Percentiles rank a stretch among this genome's conserved stretches.
Conservation (phyloP, 1,140 invertebrate species). For the Hylaeus volcanicus region DNA sequence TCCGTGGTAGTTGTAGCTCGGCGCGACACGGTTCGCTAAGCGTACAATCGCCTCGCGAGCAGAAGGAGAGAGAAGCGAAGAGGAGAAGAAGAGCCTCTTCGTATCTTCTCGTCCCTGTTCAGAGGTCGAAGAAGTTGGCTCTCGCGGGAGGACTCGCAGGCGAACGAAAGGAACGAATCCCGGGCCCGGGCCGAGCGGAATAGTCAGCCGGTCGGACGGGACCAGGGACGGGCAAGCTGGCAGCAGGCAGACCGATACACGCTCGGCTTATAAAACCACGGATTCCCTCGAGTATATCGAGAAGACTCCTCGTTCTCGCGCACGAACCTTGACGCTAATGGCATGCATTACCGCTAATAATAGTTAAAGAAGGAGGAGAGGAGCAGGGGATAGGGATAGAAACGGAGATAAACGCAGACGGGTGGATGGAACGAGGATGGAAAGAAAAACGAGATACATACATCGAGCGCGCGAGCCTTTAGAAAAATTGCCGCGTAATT, state of each 20-base stretch:
- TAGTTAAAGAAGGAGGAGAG: conserved; percentile 58
- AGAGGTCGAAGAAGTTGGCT: neutral
- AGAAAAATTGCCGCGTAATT: conserved; percentile 71
- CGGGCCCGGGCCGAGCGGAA: neutral
- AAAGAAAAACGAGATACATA: conserved; percentile 52
- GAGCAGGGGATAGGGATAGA: neutral
- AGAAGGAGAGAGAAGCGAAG: neutral
- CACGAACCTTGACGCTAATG: conserved; percentile 75
- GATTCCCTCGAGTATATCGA: conserved; percentile 65
- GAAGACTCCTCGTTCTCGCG: conserved; percentile 56
- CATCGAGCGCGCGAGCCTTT: conserved; percentile 56
- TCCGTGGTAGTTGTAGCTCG: neutral
- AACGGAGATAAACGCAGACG: conserved; percentile 25
- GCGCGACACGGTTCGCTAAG: conserved; percentile 3
- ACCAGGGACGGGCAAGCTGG: neutral
- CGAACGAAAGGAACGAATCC: neutral
- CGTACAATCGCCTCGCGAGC: conserved; percentile 8
- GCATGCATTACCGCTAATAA: conserved; percentile 75
- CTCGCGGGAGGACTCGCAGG: neutral
- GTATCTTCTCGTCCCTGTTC: neutral
- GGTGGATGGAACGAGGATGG: neutral
- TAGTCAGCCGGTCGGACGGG: neutral
- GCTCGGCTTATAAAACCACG: conserved; percentile 55
- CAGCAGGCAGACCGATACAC: conserved; percentile 32
- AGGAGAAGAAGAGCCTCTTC: neutral